phyloP scores from a whole-genome alignment of 2,888 invertebrate genomes.

The Drosophila maculinotata region DNA sequence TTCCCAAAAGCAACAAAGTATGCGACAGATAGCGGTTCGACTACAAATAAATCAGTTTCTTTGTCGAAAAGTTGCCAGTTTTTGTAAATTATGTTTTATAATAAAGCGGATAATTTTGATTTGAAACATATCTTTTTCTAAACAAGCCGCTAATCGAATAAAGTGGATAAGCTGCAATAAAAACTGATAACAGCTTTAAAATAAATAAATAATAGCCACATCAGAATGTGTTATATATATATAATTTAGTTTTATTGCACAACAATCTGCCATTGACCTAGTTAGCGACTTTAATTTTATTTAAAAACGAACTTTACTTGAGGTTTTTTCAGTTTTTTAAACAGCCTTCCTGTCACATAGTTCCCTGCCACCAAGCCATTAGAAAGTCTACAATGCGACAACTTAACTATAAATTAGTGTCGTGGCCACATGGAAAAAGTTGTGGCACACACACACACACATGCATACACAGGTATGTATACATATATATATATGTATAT shows the following conservation, averaged over 20 bases:
- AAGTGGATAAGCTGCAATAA: too few relatives aligned
- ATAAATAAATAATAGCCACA: not conserved
- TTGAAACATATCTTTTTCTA: not conserved
- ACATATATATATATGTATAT: constrained; percentile 15
- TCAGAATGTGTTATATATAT: too few relatives aligned
- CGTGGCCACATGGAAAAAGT: constrained; percentile 60
- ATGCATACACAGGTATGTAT: constrained; percentile 7
- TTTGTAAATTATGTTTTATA: too few relatives aligned
- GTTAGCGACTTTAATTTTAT: constrained; percentile 33
- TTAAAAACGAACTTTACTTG: constrained; percentile 24
- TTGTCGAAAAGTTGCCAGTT: constrained; percentile 1
- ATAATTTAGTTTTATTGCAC: not conserved
- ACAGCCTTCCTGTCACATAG: constrained; percentile 1
- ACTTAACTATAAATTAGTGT: constrained; percentile 71
- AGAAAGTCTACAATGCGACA: constrained; percentile 60
- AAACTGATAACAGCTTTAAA: not conserved
- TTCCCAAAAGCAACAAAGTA: not conserved
- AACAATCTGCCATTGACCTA: constrained; percentile 55
- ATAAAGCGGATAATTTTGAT: not conserved
- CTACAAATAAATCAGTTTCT: not conserved
- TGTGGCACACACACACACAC: constrained; percentile 26
- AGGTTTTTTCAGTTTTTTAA: constrained; percentile 4
- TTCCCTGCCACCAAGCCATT: constrained; percentile 43
- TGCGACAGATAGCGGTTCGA: not conserved
- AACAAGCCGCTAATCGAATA: too few relatives aligned